Evolutionary conservation across 2,113 vertebrate genomes (phyloP).

Genomic region (Nothobranchius kuhntae): DNA sequence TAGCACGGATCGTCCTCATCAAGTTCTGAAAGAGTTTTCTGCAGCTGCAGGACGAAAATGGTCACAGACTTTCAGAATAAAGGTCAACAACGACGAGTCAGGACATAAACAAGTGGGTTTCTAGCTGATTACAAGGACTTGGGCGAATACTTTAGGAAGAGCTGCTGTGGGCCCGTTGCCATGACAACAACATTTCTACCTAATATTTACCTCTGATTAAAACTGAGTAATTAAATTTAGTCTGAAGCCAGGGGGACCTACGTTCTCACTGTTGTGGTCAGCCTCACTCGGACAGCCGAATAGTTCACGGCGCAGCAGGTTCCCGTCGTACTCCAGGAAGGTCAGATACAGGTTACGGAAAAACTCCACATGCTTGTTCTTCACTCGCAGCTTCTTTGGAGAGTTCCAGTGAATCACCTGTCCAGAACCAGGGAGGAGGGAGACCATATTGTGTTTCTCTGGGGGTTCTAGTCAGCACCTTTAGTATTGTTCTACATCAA

Average conservation of each 20-base stretch:
- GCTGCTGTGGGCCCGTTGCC: no score
- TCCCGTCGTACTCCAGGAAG: slow-evolving; percentile 97
- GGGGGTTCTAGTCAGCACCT: no score
- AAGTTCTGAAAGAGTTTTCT: slow-evolving; percentile 94
- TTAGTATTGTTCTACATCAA: no score
- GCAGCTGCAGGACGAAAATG: slow-evolving; percentile 81
- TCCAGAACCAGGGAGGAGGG: neutral
- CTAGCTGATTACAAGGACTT: no score
- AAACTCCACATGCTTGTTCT: slow-evolving; percentile 99
- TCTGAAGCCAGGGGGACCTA: slow-evolving; percentile 70
- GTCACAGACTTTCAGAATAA: neutral
- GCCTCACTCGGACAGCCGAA: slow-evolving; percentile 95
- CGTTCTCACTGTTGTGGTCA: slow-evolving; percentile 94
- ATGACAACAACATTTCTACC: no score
- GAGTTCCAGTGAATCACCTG: slow-evolving; percentile 99
- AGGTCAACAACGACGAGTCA: no score
- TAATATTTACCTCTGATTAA: no score
- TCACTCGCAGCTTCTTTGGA: slow-evolving; percentile 95
- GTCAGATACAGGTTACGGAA: slow-evolving; percentile 98
- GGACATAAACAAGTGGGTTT: no score
- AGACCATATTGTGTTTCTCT: no score
- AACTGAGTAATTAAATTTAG: no score
- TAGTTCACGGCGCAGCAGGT: slow-evolving; percentile 91
- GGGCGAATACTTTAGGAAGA: no score
- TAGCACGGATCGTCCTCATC: slow-evolving; percentile 98